Evolutionary conservation across 2,113 vertebrate genomes (phyloP).

Genomic region (Apus apus): DNA sequence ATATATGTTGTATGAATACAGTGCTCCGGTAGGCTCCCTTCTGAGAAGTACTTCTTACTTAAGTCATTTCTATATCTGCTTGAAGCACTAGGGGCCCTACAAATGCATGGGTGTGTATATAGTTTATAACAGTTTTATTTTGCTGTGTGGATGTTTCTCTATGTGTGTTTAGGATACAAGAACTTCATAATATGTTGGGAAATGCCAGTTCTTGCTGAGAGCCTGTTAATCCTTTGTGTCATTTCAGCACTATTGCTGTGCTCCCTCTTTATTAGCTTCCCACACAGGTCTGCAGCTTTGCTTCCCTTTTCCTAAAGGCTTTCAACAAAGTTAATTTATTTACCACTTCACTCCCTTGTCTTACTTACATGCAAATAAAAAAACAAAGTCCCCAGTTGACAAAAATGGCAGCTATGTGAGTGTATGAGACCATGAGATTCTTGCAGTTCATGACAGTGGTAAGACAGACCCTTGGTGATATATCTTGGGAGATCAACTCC

Average conservation of each 20-base stretch:
- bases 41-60: not conserved
- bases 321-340: not conserved
- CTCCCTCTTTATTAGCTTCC: conserved; percentile 42
- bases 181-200: not conserved
- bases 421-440: not conserved
- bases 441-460: not conserved
- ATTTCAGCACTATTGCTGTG: not conserved
- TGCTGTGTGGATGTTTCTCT: not conserved
- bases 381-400: not conserved
- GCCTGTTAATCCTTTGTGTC: conserved; percentile 7
- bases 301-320: not conserved
- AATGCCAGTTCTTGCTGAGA: not conserved
- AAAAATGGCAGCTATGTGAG: not conserved
- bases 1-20: not conserved
- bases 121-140: not conserved
- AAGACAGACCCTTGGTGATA: not conserved
- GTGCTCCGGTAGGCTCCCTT: not conserved
- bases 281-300: conserved; percentile 1
- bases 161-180: not conserved
- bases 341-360: not conserved
- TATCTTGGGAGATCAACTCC: not conserved
- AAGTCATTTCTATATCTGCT: not conserved
- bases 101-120: not conserved
- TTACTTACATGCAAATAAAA: not conserved
- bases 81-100: not conserved